These are phyloP conservation scores for Alethe diademata DNA, from an alignment of 2,113 vertebrate species.

Conservation along the genomic window DNA sequence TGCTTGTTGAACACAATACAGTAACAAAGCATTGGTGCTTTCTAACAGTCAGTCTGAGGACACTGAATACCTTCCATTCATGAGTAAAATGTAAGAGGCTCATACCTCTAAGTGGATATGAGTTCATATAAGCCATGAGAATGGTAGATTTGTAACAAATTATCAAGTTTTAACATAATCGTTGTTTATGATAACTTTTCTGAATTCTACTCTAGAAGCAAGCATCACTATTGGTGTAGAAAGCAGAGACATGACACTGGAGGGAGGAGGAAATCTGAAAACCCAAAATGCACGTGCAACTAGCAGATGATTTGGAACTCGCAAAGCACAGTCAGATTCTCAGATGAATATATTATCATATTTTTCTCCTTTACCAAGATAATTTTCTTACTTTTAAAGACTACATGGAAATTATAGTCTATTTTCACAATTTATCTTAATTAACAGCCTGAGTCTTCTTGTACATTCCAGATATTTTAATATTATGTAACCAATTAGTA, in stretches of 20 bases:
- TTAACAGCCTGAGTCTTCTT: conserved; percentile 20
- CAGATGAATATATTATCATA: not conserved
- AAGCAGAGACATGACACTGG: not conserved
- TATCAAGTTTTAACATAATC: not conserved
- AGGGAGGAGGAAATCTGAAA: not conserved
- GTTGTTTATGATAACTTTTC: not conserved
- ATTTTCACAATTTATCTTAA: conserved; percentile 46
- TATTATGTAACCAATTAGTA: conserved; percentile 23
- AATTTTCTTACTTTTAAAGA: conserved; percentile 32
- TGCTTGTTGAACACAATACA: not conserved
- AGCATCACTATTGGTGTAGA: not conserved
- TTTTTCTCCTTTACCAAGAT: not conserved
- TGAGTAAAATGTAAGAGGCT: not conserved
- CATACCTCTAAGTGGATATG: too few relatives aligned
- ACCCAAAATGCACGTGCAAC: not conserved
- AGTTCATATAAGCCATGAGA: not conserved
- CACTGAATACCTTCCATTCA: not conserved
- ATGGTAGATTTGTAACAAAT: not conserved
- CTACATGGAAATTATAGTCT: conserved; percentile 16
- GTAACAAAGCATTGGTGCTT: not conserved
- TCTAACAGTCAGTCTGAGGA: not conserved
- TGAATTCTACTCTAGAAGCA: not conserved
- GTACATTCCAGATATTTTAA: not conserved
- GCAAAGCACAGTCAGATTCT: not conserved
- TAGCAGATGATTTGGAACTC: not conserved